phyloP scores from a whole-genome alignment of 2,797 vertebrate genomes.

The Lithobates pipiens region DNA sequence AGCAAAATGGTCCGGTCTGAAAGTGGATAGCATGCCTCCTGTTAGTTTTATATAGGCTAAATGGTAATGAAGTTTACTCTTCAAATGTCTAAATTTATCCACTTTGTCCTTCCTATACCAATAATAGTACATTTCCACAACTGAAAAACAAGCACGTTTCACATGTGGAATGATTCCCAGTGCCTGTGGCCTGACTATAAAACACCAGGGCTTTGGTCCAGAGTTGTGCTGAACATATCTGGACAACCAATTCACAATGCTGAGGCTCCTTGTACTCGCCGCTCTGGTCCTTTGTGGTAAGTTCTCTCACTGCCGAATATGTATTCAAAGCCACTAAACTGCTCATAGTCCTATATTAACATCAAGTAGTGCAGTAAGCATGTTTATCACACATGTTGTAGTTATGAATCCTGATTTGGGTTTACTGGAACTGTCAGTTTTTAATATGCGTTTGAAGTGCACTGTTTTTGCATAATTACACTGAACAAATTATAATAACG shows the following conservation, averaged over 20 bases:
- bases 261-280: slow-evolving; percentile 68
- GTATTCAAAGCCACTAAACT: neutral
- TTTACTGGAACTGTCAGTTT: no score
- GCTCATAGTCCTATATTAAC: neutral
- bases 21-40: no score
- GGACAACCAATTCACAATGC: slow-evolving; percentile 63
- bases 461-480: no score
- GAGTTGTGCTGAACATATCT: neutral
- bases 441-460: no score
- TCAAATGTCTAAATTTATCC: slow-evolving; percentile 15
- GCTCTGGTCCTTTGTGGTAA: slow-evolving; percentile 71
- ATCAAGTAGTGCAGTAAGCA: no score
- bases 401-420: no score
- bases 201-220: slow-evolving; percentile 12
- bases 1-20: no score
- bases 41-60: neutral
- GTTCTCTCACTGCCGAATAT: slow-evolving; percentile 26
- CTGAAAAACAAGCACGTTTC: slow-evolving; percentile 16
- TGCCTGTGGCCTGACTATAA: slow-evolving; percentile 49
- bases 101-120: neutral
- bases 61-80: neutral
- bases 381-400: no score
- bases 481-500: no score
- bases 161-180: slow-evolving; percentile 18
- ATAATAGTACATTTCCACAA: neutral